Evolutionary conservation across 2,888 invertebrate genomes (phyloP), one percentile per base, ranked within the genome.

Genomic region (Lingula anatina): DNA sequence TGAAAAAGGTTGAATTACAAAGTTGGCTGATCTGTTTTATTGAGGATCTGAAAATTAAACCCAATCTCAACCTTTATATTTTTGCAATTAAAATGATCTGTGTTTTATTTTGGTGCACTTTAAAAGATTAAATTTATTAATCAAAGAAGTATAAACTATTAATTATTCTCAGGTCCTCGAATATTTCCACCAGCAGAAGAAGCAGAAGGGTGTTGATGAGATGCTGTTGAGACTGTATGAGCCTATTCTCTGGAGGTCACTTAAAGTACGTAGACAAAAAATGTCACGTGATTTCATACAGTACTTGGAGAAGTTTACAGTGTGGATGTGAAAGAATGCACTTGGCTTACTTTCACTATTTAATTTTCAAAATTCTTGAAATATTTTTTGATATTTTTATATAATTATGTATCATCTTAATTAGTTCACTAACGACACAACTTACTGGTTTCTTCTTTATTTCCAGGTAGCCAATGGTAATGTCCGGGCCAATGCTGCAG

Each of bases 191-290:
- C 55, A 57, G 23, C 64, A 70, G 49, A 73, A 71, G 58, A 64
- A 60, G 40, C 64, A 65, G 51, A 56, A 51, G 40, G 71, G 67
- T 25, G 68, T 71, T 3, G 68, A 70, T 44, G 54, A 59, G 15
- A 70, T 73, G 68, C 52, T 74, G 47, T 50, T 57, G 12, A 52
- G 56, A n/a, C 59, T 73, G 46, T 74, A 73, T 55, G 65, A 62
- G n/a, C 74, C 74, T 5, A 62, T 74, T 20, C 55, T 74, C 5
- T 74, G 73, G 73, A 55, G 74, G 26, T 63, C 66, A 12, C 57
- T 73, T 7, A 64, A 61, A 59, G 70, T 70, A 51, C 43, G 49
- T 46, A 20, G 23, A n/a, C 7, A 12, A 9, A 39, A 20, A 18
- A 39, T n/a, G 39, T 20, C 15, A 18, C 26, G n/a, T 25, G 25